Conservation (phyloP, 2,888 invertebrate genomes). For the Pandemis cinnamomeana region DNA sequence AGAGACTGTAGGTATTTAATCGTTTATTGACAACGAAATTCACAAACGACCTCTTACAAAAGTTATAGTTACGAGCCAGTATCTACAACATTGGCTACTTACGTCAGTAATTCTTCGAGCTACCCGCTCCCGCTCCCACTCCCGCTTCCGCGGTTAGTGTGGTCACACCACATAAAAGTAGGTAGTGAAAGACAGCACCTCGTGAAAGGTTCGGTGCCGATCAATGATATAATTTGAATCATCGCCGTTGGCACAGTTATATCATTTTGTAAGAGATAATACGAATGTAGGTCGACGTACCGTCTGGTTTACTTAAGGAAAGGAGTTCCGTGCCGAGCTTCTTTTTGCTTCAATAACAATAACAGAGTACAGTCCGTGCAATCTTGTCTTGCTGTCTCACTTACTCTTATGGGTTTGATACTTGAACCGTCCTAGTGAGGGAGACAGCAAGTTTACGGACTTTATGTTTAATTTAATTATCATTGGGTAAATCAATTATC, state of each 20-base stretch:
- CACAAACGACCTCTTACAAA: neutral
- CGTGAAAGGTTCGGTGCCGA: conserved; percentile 35
- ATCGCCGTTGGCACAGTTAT: conserved; percentile 31
- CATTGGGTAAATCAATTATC: too few species aligned
- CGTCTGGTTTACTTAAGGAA: conserved; percentile 13
- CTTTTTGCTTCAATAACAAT: neutral
- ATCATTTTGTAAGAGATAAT: conserved; percentile 30
- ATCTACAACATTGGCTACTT: too few species aligned
- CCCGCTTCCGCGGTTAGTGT: neutral
- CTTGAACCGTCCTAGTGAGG: too few species aligned
- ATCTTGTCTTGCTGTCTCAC: too few species aligned
- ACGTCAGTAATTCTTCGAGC: neutral
- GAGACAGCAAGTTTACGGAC: too few species aligned
- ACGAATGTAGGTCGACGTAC: conserved; percentile 25
- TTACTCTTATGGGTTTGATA: too few species aligned
- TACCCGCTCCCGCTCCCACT: neutral
- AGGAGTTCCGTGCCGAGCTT: neutral
- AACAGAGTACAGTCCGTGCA: too few species aligned
- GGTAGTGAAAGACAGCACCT: conserved; percentile 31
- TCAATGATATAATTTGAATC: conserved; percentile 39
- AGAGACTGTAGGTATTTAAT: too few species aligned
- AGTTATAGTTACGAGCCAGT: neutral
- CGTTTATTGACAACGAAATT: too few species aligned
- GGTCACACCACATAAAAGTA: neutral
- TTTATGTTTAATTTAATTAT: too few species aligned